A percentile compares a stretch with the other conserved stretches of the same genome.
These are phyloP conservation scores for Lepidocolaptes lacrymiger DNA, from an alignment of 2,797 vertebrate species.

Conservation along the genomic window DNA sequence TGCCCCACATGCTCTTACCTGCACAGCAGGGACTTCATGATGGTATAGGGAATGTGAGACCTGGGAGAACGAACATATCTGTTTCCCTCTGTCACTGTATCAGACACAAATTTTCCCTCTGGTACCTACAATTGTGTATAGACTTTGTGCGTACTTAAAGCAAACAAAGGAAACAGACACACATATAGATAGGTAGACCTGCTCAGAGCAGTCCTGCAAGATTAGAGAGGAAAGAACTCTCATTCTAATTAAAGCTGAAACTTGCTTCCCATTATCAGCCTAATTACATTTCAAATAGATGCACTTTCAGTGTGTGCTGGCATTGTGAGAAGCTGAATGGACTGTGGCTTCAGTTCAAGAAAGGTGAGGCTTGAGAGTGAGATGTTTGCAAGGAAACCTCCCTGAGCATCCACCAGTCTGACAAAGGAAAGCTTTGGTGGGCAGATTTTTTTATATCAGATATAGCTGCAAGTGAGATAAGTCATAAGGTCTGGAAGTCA, in stretches of 20 bases:
- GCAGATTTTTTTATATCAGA: not conserved
- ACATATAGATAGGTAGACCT: not conserved
- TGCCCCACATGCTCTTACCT: fast-evolving
- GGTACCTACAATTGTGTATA: not conserved
- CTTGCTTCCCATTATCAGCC: not conserved
- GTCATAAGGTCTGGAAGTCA: not conserved
- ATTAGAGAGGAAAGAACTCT: not conserved
- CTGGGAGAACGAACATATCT: not conserved
- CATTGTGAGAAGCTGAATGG: not conserved
- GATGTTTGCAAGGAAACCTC: not conserved
- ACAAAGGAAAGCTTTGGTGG: not conserved
- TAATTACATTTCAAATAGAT: not conserved
- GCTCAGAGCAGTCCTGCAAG: not conserved
- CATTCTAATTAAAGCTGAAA: constrained; percentile 25
- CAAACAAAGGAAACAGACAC: not conserved
- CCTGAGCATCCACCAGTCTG: not conserved
- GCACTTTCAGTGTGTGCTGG: not conserved
- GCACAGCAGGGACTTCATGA: not conserved
- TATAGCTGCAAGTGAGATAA: not conserved
- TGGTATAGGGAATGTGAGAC: not conserved
- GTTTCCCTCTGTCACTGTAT: not conserved
- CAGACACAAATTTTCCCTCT: not conserved
- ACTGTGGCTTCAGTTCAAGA: not conserved
- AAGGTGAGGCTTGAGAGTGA: not conserved
- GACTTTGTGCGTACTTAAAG: not conserved